Evolutionary conservation across 1,140 invertebrate species (phyloP), one percentile per base, ranked within the genome.

Genomic region (Pogonomyrmex barbatus): DNA sequence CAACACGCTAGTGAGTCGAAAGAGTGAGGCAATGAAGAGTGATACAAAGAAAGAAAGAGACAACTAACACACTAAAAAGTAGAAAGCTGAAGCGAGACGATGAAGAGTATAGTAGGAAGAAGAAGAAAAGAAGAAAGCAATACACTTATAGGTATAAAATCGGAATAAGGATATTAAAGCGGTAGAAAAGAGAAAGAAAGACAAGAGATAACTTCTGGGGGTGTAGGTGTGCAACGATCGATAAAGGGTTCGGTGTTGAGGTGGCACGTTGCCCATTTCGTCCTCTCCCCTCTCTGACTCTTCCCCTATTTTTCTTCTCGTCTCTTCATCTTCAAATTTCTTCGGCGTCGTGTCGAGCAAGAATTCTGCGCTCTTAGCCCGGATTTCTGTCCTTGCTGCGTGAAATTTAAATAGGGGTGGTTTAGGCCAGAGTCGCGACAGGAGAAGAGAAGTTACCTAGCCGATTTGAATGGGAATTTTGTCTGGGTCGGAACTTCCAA

Each of bases 181-280:
- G 8, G 2, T 30, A 39, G 50, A 70, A 56, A n/a, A 17, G 17
- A 65, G 42, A 54, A 67, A 56, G 6, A 63, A n/a, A 62, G 47
- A 47, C 30, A 54, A 78, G 56, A 68, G 12, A 60, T 36, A 24
- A 39, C 12, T 79, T 52, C 39, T 62, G 42, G 9, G 30, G 6
- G 52, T n/a, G n/a, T 70, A 89, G 63, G 33, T 70, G 76, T 71
- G 42, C 47, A 24, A 30, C 89, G 90, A 90, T 89, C 89, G 84
- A 88, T 90, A 90, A 88, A 47, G 75, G 62, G 54, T 89, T 90
- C 67, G 88, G 85, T 78, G 83, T 86, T 89, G 50, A 54, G 70
- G 89, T 92, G 88, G 91, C 88, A 92, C 42, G 54, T 50, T 88
- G 90, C 91, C 88, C 75, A 76, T 62, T 89, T 77, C 65, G 62